phyloP scores from a whole-genome alignment of 2,888 invertebrate genomes.

The Ennomos fuscantarius region DNA sequence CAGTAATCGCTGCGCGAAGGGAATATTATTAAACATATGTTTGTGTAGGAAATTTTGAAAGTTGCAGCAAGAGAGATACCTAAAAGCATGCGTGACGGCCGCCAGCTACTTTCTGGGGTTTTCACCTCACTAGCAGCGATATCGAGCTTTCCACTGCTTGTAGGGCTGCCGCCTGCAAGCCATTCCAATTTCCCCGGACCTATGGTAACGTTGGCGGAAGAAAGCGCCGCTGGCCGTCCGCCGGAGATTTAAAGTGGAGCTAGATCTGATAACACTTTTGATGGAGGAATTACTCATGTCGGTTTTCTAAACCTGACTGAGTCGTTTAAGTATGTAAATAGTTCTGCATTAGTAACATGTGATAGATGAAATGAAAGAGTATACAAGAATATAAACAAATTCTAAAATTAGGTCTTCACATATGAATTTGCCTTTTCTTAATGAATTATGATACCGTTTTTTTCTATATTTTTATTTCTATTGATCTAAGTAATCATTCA shows the following conservation, averaged over 20 bases:
- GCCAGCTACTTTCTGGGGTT: constrained; percentile 63
- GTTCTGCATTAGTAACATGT: no score
- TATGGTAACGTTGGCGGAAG: constrained; percentile 10
- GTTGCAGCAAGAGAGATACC: constrained; percentile 39
- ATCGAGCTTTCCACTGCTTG: constrained; percentile 71
- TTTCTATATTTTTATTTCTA: no score
- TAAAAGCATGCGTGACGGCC: constrained; percentile 62
- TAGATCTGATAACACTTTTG: not conserved
- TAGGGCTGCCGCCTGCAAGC: constrained; percentile 54
- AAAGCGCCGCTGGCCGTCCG: constrained; percentile 6
- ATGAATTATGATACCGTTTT: no score
- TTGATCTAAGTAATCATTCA: no score
- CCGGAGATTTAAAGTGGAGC: constrained; percentile 1
- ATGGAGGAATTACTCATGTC: constrained; percentile 9
- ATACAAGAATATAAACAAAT: no score
- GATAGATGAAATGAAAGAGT: no score
- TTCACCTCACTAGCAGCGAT: constrained; percentile 68
- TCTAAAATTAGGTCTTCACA: no score
- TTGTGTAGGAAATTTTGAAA: constrained; percentile 43
- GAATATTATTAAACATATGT: constrained; percentile 26
- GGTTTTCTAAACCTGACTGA: constrained; percentile 10
- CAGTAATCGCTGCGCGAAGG: constrained; percentile 8
- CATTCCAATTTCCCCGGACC: constrained; percentile 31
- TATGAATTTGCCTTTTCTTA: no score
- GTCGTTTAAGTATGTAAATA: not conserved